Percentiles rank a stretch among this genome's conserved stretches.
phyloP scores from a whole-genome alignment of 30 jellyfish, hydroid and myxozoan species.

The Catostylus mosaicus region DNA sequence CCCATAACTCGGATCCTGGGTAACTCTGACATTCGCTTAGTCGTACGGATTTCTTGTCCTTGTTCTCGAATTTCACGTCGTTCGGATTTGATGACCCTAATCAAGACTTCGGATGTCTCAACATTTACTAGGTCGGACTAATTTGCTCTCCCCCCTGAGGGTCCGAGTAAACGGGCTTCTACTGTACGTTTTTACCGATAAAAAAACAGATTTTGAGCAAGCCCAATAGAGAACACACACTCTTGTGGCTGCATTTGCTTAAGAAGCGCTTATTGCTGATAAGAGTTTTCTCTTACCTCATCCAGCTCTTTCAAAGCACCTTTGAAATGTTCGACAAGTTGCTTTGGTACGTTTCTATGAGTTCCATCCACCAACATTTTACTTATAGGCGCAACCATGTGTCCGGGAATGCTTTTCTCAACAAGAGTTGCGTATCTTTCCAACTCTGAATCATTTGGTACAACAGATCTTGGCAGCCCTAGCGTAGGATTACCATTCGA shows the following conservation, averaged over 20 bases:
- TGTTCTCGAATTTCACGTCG: no score
- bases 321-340: slow-evolving; percentile 31
- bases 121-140: no score
- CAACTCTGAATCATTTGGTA: slow-evolving; percentile 51
- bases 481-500: slow-evolving; percentile 60
- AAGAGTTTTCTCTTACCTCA: slow-evolving; percentile 23
- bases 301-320: slow-evolving; percentile 19
- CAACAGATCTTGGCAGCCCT: slow-evolving; percentile 65
- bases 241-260: not conserved
- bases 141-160: no score
- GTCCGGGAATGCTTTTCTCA: slow-evolving; percentile 47
- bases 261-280: not conserved
- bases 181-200: no score
- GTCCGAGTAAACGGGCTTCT: no score
- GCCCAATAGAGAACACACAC: no score
- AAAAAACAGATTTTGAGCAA: no score
- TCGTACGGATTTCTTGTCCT: no score
- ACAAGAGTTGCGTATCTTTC: slow-evolving; percentile 56
- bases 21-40: no score
- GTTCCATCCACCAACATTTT: slow-evolving; percentile 42
- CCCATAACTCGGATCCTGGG: no score
- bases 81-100: no score
- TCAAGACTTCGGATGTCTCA: no score
- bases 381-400: slow-evolving; percentile 60
- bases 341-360: slow-evolving; percentile 47